These are phyloP conservation scores for Melanchra persicariae DNA, from an alignment of 2,888 invertebrate genomes.

Conservation along the genomic window DNA sequence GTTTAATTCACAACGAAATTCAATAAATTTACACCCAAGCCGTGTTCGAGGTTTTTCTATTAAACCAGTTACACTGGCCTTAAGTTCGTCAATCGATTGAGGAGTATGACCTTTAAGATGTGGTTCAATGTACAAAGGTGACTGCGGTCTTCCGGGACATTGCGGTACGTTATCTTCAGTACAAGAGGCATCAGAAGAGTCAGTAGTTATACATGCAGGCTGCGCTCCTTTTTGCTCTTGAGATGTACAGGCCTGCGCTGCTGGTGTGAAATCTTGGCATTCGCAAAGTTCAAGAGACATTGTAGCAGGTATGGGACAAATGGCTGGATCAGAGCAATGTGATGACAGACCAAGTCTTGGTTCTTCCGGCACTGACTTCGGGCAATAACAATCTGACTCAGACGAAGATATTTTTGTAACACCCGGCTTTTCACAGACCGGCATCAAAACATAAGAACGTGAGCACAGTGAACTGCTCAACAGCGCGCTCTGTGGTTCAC, in stretches of 20 bases:
- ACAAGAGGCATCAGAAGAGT: neutral
- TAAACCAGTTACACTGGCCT: conserved; percentile 34
- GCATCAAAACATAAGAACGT: neutral
- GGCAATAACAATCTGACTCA: neutral
- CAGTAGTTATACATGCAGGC: neutral
- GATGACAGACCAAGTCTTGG: neutral
- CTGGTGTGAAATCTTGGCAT: neutral
- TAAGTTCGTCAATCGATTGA: conserved; percentile 33
- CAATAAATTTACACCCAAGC: conserved; percentile 21
- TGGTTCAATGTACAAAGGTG: conserved; percentile 16
- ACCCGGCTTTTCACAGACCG: neutral
- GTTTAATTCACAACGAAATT: neutral
- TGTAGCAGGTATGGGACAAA: neutral
- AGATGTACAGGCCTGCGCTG: neutral
- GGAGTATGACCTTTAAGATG: conserved; percentile 24
- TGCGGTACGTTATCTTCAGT: neutral
- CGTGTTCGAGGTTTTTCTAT: neutral
- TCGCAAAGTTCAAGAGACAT: conserved; percentile 1
- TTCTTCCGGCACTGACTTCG: neutral
- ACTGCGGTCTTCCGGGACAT: neutral
- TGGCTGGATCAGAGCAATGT: neutral
- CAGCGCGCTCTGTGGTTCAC: neutral
- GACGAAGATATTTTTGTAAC: conserved; percentile 3
- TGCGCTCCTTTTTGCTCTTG: neutral
- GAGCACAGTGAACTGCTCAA: neutral